Percentiles rank a stretch among this genome's conserved stretches.
Conservation (phyloP, 2,888 invertebrate genomes). For the Heliothis peltigera region DNA sequence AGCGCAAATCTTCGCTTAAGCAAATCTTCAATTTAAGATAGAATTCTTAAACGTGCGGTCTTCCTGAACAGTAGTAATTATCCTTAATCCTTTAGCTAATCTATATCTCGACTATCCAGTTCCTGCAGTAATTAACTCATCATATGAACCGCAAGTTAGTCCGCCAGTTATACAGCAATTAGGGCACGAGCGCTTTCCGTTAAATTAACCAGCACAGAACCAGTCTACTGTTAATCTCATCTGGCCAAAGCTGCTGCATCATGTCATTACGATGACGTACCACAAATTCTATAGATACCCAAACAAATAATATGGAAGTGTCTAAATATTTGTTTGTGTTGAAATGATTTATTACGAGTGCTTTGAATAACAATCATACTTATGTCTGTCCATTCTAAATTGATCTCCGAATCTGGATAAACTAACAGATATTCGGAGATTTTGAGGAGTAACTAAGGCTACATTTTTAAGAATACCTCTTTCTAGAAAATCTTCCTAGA, state of each 20-base stretch:
- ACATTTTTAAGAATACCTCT: too few species aligned
- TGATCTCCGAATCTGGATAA: too few species aligned
- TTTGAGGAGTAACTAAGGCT: too few species aligned
- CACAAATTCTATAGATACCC: neutral
- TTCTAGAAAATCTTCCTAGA: too few species aligned
- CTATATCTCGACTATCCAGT: neutral
- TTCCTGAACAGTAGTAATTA: too few species aligned
- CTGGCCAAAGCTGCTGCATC: neutral
- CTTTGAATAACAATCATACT: too few species aligned
- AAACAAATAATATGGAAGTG: neutral
- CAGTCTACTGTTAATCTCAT: constrained; percentile 8
- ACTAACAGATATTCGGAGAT: too few species aligned
- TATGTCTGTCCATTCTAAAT: too few species aligned
- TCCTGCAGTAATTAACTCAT: neutral
- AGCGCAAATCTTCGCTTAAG: too few species aligned
- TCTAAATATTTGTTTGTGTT: neutral
- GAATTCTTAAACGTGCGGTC: too few species aligned
- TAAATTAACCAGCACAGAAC: constrained; percentile 36
- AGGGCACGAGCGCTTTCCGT: constrained; percentile 13
- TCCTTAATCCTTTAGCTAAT: neutral
- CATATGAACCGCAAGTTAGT: constrained; percentile 9
- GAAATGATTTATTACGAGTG: too few species aligned
- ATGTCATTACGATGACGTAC: neutral
- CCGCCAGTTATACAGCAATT: constrained; percentile 21
- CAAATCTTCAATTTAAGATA: too few species aligned